Evolutionary conservation across 2,797 vertebrate genomes (phyloP).

Genomic region (Echiichthys vipera): DNA sequence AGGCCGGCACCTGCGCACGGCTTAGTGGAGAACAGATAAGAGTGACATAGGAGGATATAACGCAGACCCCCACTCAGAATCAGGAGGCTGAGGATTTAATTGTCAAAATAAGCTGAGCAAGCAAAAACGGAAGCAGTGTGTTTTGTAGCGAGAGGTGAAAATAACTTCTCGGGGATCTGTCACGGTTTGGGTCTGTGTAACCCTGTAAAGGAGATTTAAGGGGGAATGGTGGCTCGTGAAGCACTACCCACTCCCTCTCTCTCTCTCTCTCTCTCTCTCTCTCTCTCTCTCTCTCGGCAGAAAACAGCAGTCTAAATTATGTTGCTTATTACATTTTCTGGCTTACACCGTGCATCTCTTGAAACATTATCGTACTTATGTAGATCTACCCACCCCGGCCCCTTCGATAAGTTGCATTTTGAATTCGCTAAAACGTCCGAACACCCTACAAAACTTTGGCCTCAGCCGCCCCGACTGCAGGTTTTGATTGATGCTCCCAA

Average conservation of each 20-base stretch:
- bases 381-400: no score
- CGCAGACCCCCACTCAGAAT: not conserved
- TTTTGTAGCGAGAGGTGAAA: conserved; percentile 30
- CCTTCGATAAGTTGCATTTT: not conserved
- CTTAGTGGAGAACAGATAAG: not conserved
- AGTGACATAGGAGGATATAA: not conserved
- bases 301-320: not conserved
- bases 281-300: no score
- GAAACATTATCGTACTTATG: no score
- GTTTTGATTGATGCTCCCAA: conserved; percentile 44
- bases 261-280: no score
- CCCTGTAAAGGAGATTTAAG: conserved; percentile 87
- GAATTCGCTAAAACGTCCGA: not conserved
- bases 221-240: not conserved
- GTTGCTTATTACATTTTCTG: conserved; percentile 9
- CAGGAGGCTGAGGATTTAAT: conserved; percentile 14
- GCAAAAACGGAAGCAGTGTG: conserved; percentile 20
- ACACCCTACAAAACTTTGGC: conserved; percentile 29
- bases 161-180: conserved; percentile 81
- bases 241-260: not conserved
- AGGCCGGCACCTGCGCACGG: not conserved
- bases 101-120: conserved; percentile 44
- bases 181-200: conserved; percentile 91
- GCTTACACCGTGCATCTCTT: not conserved
- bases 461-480: conserved; percentile 2